These are phyloP conservation scores for Portunus trituberculatus DNA, from an alignment of 1,140 invertebrate genomes.

Conservation along the genomic window DNA sequence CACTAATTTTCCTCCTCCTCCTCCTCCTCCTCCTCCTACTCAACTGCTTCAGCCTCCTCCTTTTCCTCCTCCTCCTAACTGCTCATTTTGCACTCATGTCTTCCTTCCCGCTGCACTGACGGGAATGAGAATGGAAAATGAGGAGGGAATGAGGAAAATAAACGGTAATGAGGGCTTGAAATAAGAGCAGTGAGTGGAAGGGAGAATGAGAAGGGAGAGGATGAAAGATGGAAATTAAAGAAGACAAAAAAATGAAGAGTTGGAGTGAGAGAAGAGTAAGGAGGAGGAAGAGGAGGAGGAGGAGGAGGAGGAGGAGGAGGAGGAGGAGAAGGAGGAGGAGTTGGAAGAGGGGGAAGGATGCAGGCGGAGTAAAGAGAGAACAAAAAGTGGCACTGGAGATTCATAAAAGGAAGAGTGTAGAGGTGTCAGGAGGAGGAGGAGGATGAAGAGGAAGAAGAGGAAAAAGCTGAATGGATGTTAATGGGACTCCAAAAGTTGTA, in stretches of 20 bases:
- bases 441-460: background rate
- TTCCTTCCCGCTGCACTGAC: background rate
- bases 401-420: background rate
- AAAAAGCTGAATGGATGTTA: background rate
- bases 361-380: background rate
- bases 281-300: background rate
- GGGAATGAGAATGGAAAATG: constrained; percentile 21
- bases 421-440: background rate
- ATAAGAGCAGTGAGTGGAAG: background rate
- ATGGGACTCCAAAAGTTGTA: background rate
- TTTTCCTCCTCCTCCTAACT: background rate
- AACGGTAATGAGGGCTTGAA: background rate
- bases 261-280: background rate
- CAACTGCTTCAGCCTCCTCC: background rate
- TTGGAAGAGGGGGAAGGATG: too few species aligned
- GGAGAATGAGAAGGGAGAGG: background rate
- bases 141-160: constrained; percentile 26
- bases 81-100: background rate
- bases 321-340: too few species aligned
- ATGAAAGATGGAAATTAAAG: background rate
- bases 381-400: background rate
- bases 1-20: background rate
- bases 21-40: background rate
- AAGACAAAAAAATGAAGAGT: background rate
- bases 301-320: too few species aligned